These are phyloP conservation scores for Crotalus tigris DNA, from an alignment of 2,113 vertebrate species.

Conservation along the genomic window DNA sequence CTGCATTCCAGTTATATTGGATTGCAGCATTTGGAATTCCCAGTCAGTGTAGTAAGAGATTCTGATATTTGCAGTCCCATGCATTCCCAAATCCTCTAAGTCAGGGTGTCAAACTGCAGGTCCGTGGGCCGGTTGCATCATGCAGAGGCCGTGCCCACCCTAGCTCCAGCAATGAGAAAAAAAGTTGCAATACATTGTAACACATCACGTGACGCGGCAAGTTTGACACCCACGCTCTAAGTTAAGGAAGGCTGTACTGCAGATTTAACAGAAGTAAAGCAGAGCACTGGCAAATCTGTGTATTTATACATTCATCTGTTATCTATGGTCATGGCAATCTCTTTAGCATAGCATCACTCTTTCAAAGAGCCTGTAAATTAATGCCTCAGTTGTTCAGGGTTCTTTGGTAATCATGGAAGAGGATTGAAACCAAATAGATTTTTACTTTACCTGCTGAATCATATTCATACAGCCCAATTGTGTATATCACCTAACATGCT, in stretches of 20 bases:
- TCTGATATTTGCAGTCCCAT: background rate
- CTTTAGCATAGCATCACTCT: background rate
- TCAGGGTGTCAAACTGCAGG: background rate
- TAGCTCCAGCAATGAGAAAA: too few relatives aligned
- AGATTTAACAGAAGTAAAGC: constrained; percentile 15
- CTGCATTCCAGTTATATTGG: background rate
- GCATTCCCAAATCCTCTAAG: background rate
- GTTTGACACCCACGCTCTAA: too few relatives aligned
- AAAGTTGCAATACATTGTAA: too few relatives aligned
- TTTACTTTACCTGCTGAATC: background rate
- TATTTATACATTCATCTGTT: fast-evolving
- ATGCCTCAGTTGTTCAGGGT: background rate
- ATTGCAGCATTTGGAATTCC: background rate
- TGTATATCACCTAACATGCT: background rate
- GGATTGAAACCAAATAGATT: background rate
- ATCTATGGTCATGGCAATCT: constrained; percentile 33
- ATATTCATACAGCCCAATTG: background rate
- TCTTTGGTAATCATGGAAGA: background rate
- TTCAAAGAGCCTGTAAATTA: constrained; percentile 7
- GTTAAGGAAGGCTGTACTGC: background rate
- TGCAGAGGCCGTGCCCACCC: too few relatives aligned
- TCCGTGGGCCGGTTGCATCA: too few relatives aligned
- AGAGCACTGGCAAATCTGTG: background rate
- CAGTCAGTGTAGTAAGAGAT: background rate
- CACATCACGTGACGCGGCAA: too few relatives aligned